A percentile compares a stretch with the other conserved stretches of the same genome.
Evolutionary conservation across 23 tunicate genomes (phyloP).

Genomic region (Styela clava): DNA sequence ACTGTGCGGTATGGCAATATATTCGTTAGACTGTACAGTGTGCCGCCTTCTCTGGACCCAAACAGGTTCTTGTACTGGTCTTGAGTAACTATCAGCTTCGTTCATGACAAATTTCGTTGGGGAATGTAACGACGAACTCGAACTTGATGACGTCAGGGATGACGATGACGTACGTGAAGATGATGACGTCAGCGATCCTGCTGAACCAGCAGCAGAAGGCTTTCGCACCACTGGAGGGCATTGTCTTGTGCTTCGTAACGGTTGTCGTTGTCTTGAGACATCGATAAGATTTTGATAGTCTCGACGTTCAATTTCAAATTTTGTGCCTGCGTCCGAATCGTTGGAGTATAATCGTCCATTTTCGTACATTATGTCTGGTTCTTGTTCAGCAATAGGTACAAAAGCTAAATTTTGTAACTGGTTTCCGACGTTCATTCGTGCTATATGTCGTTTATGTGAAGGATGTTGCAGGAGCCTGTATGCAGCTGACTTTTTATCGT

Average conservation of each 20-base stretch:
- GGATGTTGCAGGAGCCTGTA: constrained; percentile 19
- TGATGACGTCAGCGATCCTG: constrained; percentile 10
- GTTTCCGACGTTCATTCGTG: not conserved
- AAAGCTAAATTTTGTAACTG: not conserved
- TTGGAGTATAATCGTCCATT: constrained; percentile 15
- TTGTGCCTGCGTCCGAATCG: not conserved
- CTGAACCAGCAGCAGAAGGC: not conserved
- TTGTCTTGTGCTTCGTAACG: constrained; percentile 1
- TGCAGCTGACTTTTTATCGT: constrained; percentile 15
- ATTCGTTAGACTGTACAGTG: not conserved
- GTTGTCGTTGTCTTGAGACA: constrained; percentile 8
- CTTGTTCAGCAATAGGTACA: constrained; percentile 30
- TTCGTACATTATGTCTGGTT: constrained; percentile 21
- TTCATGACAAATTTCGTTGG: constrained; percentile 20
- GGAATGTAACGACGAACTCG: constrained; percentile 32
- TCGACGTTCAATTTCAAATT: constrained; percentile 20
- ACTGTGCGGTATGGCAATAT: not conserved
- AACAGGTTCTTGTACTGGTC: constrained; percentile 3
- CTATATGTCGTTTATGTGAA: constrained; percentile 1
- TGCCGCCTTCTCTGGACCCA: constrained; percentile 9
- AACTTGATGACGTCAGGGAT: constrained; percentile 19
- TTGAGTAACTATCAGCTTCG: constrained; percentile 9
- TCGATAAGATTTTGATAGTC: constrained; percentile 59
- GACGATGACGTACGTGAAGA: constrained; percentile 38
- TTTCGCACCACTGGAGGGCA: constrained; percentile 4